A percentile compares a stretch with the other conserved stretches of the same genome.
phyloP scores from a whole-genome alignment of 2,888 invertebrate genomes.

The Byasa hedistus region DNA sequence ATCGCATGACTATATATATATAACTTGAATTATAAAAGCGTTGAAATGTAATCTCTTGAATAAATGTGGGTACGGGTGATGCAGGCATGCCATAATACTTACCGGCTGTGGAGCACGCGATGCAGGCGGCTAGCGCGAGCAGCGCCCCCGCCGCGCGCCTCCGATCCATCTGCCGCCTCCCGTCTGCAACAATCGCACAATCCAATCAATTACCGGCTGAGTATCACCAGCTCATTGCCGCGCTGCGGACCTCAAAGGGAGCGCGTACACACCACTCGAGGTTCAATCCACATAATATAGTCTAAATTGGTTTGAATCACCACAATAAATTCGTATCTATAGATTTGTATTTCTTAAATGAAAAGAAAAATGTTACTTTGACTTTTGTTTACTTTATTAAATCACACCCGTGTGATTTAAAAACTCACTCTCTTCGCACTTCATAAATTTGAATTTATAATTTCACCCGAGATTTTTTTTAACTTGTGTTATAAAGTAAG shows the following conservation, averaged over 20 bases:
- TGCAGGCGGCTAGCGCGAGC: constrained; percentile 75
- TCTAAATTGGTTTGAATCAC: neutral
- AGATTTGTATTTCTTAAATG: too few species aligned
- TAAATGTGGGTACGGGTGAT: neutral
- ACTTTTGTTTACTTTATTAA: too few species aligned
- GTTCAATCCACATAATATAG: neutral
- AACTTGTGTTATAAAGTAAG: neutral
- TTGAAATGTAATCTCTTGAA: neutral
- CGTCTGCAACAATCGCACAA: constrained; percentile 66
- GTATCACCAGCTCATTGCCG: constrained; percentile 8
- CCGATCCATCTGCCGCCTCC: constrained; percentile 75
- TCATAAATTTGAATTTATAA: too few species aligned
- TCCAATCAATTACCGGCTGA: constrained; percentile 46
- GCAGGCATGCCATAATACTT: constrained; percentile 35
- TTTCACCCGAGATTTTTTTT: too few species aligned
- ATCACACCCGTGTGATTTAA: too few species aligned
- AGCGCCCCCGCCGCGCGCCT: constrained; percentile 78
- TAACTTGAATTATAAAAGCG: neutral
- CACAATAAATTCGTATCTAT: neutral
- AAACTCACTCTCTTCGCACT: too few species aligned
- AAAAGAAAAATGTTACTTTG: too few species aligned
- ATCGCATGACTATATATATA: neutral
- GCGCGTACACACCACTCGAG: neutral
- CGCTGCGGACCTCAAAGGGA: neutral
- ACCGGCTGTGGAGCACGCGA: constrained; percentile 73